A percentile compares a stretch with the other conserved stretches of the same genome.
Evolutionary conservation across 2,888 invertebrate species (phyloP).

Genomic region (Chrysodeixis includens): DNA sequence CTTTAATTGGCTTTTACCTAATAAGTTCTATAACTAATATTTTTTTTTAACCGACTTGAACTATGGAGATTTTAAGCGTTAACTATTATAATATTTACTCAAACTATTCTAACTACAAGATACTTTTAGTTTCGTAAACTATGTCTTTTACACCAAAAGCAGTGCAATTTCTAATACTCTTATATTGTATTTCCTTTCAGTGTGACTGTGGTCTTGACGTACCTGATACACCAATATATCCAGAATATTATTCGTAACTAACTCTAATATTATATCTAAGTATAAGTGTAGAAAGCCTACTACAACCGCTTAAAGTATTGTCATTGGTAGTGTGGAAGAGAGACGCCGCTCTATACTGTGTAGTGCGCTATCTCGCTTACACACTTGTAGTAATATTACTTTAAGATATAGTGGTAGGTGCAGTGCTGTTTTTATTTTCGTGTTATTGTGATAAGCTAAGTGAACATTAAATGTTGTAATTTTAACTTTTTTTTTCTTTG

Average conservation of each 20-base stretch:
- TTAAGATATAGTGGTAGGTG: no score
- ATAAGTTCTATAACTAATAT: no score
- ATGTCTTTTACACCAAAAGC: slow-evolving; percentile 12
- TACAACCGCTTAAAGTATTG: no score
- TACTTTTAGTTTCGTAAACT: not conserved
- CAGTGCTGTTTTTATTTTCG: slow-evolving; percentile 30
- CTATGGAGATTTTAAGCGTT: not conserved
- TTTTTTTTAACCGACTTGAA: not conserved
- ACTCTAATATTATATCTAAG: slow-evolving; percentile 10
- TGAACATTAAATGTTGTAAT: slow-evolving; percentile 45
- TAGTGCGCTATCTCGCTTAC: no score
- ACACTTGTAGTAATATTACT: no score
- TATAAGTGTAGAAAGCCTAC: slow-evolving; percentile 18
- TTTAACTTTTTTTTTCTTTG: slow-evolving; percentile 20
- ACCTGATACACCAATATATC: slow-evolving; percentile 83
- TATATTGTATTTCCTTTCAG: slow-evolving; percentile 78
- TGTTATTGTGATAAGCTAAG: slow-evolving; percentile 51
- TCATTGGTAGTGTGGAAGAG: no score
- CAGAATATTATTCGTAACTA: slow-evolving; percentile 71
- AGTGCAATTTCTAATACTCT: slow-evolving; percentile 60
- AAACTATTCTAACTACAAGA: slow-evolving; percentile 6
- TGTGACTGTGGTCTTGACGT: slow-evolving; percentile 82
- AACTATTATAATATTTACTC: not conserved
- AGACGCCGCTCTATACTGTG: no score
- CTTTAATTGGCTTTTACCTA: no score